Conservation (phyloP, 2,888 invertebrate species). For the Platycheirus rosarum region DNA sequence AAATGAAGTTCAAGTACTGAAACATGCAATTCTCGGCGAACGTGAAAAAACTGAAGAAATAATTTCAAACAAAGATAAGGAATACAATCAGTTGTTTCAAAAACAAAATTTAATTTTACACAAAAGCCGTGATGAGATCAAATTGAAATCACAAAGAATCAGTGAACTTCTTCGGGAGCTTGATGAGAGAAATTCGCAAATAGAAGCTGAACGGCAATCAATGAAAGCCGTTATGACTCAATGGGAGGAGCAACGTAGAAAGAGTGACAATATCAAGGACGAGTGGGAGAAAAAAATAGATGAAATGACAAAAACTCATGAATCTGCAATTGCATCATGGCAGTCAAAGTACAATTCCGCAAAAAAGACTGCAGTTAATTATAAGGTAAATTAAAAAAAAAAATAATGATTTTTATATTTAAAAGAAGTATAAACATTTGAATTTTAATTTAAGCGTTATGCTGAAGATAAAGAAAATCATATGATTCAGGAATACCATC, state of each 20-base stretch:
- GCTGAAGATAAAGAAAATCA: slow-evolving; percentile 86
- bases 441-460: slow-evolving; percentile 83
- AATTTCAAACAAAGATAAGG: slow-evolving; percentile 77
- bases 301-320: slow-evolving; percentile 82
- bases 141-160: slow-evolving; percentile 83
- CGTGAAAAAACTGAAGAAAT: slow-evolving; percentile 80
- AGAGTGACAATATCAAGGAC: slow-evolving; percentile 83
- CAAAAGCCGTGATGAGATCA: slow-evolving; percentile 79
- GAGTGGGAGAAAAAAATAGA: slow-evolving; percentile 83
- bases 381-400: slow-evolving; percentile 83
- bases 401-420: no score
- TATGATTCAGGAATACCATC: slow-evolving; percentile 85
- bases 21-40: slow-evolving; percentile 81
- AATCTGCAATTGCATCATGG: slow-evolving; percentile 83
- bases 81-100: slow-evolving; percentile 75
- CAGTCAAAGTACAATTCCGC: slow-evolving; percentile 86
- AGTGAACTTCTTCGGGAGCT: slow-evolving; percentile 78
- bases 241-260: slow-evolving; percentile 83
- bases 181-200: slow-evolving; percentile 79
- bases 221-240: slow-evolving; percentile 83
- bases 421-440: no score
- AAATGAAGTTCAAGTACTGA: slow-evolving; percentile 80
- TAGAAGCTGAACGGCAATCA: slow-evolving; percentile 82
- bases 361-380: slow-evolving; percentile 86
- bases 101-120: slow-evolving; percentile 78